phyloP scores from a whole-genome alignment of 2,888 invertebrate species.

The Drosophila lacicola region DNA sequence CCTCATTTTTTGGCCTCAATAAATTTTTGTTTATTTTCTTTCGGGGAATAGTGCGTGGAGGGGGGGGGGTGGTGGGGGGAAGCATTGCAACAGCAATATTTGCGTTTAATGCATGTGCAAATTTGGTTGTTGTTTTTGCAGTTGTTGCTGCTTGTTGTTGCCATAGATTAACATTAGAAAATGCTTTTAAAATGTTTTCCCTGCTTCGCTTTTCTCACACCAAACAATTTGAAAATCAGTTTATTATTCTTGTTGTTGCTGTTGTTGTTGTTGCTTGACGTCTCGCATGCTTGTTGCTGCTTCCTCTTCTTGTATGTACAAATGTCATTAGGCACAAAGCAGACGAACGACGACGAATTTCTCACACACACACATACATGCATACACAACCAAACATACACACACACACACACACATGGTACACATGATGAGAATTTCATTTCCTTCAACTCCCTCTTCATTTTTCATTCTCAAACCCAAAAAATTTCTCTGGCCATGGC shows the following conservation, averaged over 20 bases:
- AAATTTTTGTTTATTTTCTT: constrained; percentile 20
- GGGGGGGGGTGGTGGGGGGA: no score
- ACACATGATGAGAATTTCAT: constrained; percentile 41
- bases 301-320: constrained; percentile 59
- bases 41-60: no score
- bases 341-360: constrained; percentile 42
- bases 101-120: constrained; percentile 34
- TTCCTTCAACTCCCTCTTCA: constrained; percentile 18
- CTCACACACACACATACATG: constrained; percentile 11
- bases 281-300: constrained; percentile 47
- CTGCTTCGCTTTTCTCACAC: constrained; percentile 50
- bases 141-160: constrained; percentile 4
- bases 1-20: constrained; percentile 2
- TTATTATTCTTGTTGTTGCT: constrained; percentile 27
- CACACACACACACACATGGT: background rate
- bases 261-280: constrained; percentile 25
- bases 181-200: constrained; percentile 55
- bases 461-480: constrained; percentile 14
- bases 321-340: constrained; percentile 76
- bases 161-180: constrained; percentile 56
- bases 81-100: constrained; percentile 6
- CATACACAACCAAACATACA: background rate
- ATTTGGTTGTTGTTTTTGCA: constrained; percentile 7
- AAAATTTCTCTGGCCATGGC: constrained; percentile 48
- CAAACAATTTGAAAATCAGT: constrained; percentile 52